These are phyloP conservation scores for Micromussa lordhowensis DNA, from an alignment of 92 coral and sea anemone genomes.

Conservation along the genomic window DNA sequence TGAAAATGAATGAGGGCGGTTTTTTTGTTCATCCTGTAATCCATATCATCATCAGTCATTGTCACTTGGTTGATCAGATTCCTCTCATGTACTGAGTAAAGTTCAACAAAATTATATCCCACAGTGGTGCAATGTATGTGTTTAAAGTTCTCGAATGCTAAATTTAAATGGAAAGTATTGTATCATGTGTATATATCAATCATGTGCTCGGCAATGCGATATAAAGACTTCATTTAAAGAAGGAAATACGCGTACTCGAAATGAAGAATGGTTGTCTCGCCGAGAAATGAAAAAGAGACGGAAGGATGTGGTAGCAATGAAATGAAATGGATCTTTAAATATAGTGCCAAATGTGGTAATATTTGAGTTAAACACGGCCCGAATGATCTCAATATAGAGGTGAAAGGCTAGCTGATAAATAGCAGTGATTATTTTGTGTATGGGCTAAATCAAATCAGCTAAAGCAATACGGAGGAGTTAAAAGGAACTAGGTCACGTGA, in stretches of 20 bases:
- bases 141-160: background rate
- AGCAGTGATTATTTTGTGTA: background rate
- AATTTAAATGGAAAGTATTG: background rate
- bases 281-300: background rate
- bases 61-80: no score
- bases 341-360: background rate
- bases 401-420: background rate
- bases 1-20: background rate
- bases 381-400: background rate
- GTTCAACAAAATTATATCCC: no score
- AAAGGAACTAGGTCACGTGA: background rate
- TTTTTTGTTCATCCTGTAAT: no score
- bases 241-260: background rate
- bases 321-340: slow-evolving; percentile 5
- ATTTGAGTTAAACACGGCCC: background rate
- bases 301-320: background rate
- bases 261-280: background rate
- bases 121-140: background rate
- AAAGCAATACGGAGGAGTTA: background rate
- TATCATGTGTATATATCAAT: background rate
- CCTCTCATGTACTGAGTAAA: no score
- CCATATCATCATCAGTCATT: no score
- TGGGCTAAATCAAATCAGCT: background rate
- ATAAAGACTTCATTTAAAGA: background rate
- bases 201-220: background rate